Evolutionary conservation across 1,140 invertebrate species (phyloP).

Genomic region (Coptotermes formosanus): DNA sequence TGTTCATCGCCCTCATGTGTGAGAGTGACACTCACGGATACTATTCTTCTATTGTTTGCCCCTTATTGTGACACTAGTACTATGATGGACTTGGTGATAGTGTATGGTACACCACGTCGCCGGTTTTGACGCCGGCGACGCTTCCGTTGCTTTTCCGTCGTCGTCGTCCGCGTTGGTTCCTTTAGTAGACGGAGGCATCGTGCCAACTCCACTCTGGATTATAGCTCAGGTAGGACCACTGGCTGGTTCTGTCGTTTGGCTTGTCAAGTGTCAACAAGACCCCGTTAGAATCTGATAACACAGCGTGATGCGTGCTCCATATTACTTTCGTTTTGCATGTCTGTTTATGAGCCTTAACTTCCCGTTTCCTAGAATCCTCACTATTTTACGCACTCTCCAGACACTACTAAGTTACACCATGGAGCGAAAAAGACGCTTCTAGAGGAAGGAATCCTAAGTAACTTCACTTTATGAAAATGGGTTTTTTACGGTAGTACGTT

Average conservation of each 20-base stretch:
- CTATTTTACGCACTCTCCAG: too few relatives aligned
- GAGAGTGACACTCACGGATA: not conserved
- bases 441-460: too few relatives aligned
- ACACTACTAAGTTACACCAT: too few relatives aligned
- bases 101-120: not conserved
- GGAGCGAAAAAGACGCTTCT: too few relatives aligned
- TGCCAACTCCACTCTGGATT: not conserved
- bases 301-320: not conserved
- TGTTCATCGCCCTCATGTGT: not conserved
- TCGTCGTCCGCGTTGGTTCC: not conserved
- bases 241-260: not conserved
- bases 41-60: not conserved
- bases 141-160: not conserved
- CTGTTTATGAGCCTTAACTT: not conserved
- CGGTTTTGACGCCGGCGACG: conserved; percentile 7
- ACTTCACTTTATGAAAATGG: too few relatives aligned
- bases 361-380: too few relatives aligned
- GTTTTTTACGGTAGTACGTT: too few relatives aligned
- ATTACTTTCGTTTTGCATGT: not conserved
- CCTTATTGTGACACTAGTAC: not conserved
- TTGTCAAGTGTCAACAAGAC: too few relatives aligned
- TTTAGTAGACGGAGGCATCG: not conserved
- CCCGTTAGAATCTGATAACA: too few relatives aligned
- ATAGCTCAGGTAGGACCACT: not conserved
- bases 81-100: not conserved